phyloP scores from a whole-genome alignment of 2,888 invertebrate genomes.

The Zele albiditarsus region DNA sequence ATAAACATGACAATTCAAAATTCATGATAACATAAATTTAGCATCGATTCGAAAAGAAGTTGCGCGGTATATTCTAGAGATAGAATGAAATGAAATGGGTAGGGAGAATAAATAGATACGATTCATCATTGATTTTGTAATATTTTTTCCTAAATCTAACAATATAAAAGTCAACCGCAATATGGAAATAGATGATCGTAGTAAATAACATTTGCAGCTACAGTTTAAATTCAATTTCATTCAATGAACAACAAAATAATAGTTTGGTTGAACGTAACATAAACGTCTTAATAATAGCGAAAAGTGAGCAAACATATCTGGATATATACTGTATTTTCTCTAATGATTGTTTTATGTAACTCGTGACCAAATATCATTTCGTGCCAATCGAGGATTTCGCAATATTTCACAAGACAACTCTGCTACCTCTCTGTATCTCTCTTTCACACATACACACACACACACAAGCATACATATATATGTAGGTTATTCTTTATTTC shows the following conservation, averaged over 20 bases:
- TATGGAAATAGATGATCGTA: too few relatives aligned
- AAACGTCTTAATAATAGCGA: not conserved
- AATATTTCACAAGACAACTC: constrained; percentile 23
- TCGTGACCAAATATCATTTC: constrained; percentile 23
- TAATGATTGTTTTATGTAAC: constrained; percentile 29
- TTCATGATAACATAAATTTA: too few relatives aligned
- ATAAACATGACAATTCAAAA: too few relatives aligned
- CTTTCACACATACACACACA: not conserved
- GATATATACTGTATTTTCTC: not conserved
- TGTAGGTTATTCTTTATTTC: not conserved
- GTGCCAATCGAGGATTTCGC: constrained; percentile 31
- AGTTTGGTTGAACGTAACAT: not conserved
- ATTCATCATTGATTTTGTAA: too few relatives aligned
- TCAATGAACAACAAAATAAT: too few relatives aligned
- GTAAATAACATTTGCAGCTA: too few relatives aligned
- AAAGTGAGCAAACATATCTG: not conserved
- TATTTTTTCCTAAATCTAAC: not conserved
- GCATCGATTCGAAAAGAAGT: too few relatives aligned
- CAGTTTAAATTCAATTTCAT: too few relatives aligned
- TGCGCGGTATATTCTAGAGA: too few relatives aligned
- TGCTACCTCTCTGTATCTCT: not conserved
- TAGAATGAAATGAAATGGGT: too few relatives aligned
- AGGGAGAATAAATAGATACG: too few relatives aligned
- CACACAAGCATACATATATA: not conserved
- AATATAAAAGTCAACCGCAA: not conserved